phyloP scores from a whole-genome alignment of 2,113 vertebrate species.

The Leucoraja erinaceus region DNA sequence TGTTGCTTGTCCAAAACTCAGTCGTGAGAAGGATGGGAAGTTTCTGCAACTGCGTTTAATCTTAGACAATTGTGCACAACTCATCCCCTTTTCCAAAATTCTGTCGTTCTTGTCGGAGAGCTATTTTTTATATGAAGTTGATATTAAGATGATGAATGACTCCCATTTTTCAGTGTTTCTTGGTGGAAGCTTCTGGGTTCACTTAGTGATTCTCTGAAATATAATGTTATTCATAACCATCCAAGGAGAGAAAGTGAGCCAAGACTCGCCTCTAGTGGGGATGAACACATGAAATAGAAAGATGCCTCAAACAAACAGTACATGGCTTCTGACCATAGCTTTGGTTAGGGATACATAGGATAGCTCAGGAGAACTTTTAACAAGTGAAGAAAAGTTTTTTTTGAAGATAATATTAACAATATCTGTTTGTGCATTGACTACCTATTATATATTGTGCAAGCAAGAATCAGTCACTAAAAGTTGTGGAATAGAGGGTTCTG shows the following conservation, averaged over 20 bases:
- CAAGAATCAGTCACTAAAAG: neutral
- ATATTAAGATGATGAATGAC: neutral
- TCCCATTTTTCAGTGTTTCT: neutral
- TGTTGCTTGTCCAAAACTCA: neutral
- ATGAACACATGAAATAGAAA: neutral
- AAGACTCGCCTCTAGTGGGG: neutral
- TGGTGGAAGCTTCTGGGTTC: neutral
- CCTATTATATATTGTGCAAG: slow-evolving; percentile 41
- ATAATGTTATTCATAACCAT: neutral
- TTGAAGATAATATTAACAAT: neutral
- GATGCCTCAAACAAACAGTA: neutral
- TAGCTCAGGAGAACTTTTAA: neutral
- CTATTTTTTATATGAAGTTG: neutral
- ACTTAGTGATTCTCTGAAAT: neutral
- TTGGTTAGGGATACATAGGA: neutral
- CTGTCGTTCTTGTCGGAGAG: neutral
- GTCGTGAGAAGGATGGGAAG: neutral
- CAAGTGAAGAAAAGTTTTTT: neutral
- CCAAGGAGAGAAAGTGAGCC: neutral
- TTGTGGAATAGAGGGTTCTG: slow-evolving; percentile 40
- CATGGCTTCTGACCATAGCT: neutral
- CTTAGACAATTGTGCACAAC: neutral
- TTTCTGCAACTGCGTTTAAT: neutral
- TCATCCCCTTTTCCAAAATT: neutral
- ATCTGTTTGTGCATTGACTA: no score